Percentiles rank a stretch among this genome's conserved stretches.
phyloP scores from a whole-genome alignment of 2,888 invertebrate species.

The Apamea sordens region DNA sequence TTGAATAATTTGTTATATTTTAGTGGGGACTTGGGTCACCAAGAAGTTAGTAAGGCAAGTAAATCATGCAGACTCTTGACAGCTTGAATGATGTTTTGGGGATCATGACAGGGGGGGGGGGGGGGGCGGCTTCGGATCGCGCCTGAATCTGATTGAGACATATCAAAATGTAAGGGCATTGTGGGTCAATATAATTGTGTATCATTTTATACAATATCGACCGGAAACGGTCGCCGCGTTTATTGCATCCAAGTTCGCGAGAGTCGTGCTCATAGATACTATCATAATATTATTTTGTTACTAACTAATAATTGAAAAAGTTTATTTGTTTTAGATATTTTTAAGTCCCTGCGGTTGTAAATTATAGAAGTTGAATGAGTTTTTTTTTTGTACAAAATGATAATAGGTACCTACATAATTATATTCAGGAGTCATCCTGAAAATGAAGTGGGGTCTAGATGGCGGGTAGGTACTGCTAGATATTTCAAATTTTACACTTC shows the following conservation, averaged over 20 bases:
- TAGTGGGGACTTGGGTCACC: not conserved
- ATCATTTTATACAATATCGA: not conserved
- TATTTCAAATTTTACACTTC: not conserved
- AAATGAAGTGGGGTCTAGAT: not conserved
- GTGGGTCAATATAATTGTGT: not conserved
- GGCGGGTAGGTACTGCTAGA: constrained; percentile 3
- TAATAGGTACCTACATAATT: too few relatives aligned
- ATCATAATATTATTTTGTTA: not conserved
- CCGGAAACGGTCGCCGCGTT: too few relatives aligned
- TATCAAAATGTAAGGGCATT: not conserved
- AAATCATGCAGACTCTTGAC: too few relatives aligned
- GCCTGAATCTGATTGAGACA: not conserved
- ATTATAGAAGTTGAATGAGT: not conserved
- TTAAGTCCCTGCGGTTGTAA: not conserved
- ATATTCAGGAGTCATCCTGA: not conserved
- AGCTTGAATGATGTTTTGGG: too few relatives aligned
- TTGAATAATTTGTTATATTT: not conserved
- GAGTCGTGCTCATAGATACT: not conserved
- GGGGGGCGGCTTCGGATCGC: too few relatives aligned
- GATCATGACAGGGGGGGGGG: too few relatives aligned
- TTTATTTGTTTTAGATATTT: not conserved
- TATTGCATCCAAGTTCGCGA: not conserved
- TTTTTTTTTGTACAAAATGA: not conserved
- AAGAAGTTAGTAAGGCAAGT: too few relatives aligned
- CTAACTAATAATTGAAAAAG: not conserved